Conservation (phyloP, 2,113 vertebrate species). For the Cebidichthys violaceus region DNA sequence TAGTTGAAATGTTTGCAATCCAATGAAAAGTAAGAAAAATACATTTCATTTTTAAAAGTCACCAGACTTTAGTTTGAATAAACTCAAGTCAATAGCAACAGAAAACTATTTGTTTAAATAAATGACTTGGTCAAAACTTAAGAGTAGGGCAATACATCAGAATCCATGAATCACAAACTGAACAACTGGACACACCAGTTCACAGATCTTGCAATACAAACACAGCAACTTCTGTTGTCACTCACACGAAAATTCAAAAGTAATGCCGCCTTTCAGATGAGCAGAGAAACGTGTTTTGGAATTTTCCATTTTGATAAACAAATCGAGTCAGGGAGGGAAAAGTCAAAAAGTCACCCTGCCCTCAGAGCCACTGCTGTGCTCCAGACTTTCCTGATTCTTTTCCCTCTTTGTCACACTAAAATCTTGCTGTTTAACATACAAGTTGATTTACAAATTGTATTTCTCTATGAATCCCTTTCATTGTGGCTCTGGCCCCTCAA, state of each 20-base stretch:
- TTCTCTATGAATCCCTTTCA: conserved; percentile 95
- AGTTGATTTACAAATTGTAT: conserved; percentile 97
- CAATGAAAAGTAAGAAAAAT: neutral
- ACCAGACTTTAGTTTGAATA: conserved; percentile 1
- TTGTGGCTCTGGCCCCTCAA: conserved; percentile 90
- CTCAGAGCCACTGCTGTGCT: conserved; percentile 70
- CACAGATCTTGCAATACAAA: conserved; percentile 21
- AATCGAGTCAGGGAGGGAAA: conserved; percentile 52
- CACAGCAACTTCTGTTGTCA: conserved; percentile 16
- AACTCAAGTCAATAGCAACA: neutral
- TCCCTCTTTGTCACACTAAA: conserved; percentile 77
- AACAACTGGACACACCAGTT: conserved; percentile 50
- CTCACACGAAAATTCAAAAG: conserved; percentile 42
- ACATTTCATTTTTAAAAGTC: neutral
- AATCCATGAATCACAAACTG: conserved; percentile 38
- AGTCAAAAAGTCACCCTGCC: conserved; percentile 59
- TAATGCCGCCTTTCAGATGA: conserved; percentile 44
- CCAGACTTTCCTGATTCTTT: conserved; percentile 75
- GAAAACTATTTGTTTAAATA: neutral
- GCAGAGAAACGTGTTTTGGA: conserved; percentile 46
- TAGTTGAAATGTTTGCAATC: neutral
- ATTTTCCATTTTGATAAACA: conserved; percentile 60
- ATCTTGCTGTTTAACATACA: conserved; percentile 88
- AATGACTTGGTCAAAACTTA: conserved; percentile 20
- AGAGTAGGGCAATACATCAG: neutral